Evolutionary conservation across 2,113 vertebrate genomes (phyloP), one percentile per base, ranked within the genome.

Genomic region (Heliornis fulica): DNA sequence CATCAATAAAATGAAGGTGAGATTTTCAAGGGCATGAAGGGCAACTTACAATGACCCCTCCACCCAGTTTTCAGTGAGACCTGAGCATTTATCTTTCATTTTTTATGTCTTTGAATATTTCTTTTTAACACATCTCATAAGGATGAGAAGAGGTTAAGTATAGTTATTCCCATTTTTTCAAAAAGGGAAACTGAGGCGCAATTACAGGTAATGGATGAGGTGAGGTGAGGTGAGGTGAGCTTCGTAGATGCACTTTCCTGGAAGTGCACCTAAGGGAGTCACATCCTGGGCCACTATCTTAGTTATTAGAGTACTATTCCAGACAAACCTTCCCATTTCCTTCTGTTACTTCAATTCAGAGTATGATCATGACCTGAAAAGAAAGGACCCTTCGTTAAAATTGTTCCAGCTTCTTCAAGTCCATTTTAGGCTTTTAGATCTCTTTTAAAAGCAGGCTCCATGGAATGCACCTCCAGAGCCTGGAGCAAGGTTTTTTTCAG

Each of bases 1-100:
- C 68, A 81, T 68, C 83, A 78, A 68, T 79, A 83, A 95, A 95
- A 70, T 56, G 92, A 84, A 87, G 53, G 59, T 59, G 60, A 92
- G 56, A 50, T 87, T 90, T 93, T 90, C 89, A 93, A 92, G 88
- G 68, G 22, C 1, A 0, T 59, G 21, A 82, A 92, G 36, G 56
- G 31, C 38, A n/a, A 68, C 18, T 83, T 56, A 32, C 8, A 80
- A 46, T 64, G 15, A 31, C 15, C 53, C 31, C 15, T 90, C 17
- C 29, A 81, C 36, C 20, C 32, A n/a, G 10, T 78, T 96, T 94
- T 87, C 72, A 84, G 41, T 72, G 29, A 68, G 29, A 81, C 11
- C 20, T 78, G 57, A 51, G 13, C 48, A 78, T 46, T 77, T 90
- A 7, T 75, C 28, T 87, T 77, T 57, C 34, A 32, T 15, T 81